Conservation (phyloP, 2,888 invertebrate species). For the Encarsia formosa region DNA sequence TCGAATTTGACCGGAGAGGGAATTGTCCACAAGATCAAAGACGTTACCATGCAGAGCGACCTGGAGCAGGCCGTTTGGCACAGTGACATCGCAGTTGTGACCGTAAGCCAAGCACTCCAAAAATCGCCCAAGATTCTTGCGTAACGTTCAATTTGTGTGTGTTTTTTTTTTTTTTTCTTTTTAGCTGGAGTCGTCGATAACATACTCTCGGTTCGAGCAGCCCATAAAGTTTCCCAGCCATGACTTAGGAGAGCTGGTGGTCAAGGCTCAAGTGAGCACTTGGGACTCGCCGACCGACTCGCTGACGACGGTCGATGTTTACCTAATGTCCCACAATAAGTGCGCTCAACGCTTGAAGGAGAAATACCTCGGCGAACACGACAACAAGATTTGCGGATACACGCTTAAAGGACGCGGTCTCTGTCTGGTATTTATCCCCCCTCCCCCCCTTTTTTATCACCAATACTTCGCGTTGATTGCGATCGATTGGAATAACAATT, state of each 20-base stretch:
- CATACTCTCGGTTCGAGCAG: constrained; percentile 16
- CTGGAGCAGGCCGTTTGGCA: constrained; percentile 14
- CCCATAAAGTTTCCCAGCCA: constrained; percentile 14
- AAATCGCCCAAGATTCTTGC: no score
- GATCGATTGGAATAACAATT: background rate
- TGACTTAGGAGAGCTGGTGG: constrained; percentile 12
- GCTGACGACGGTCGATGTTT: constrained; percentile 9
- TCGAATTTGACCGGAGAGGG: constrained; percentile 13
- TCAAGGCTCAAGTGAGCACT: constrained; percentile 9
- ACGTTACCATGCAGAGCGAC: constrained; percentile 16
- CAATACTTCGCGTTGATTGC: background rate
- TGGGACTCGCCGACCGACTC: constrained; percentile 13
- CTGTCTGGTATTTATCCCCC: constrained; percentile 15
- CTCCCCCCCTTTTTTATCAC: background rate
- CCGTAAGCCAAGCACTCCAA: constrained; percentile 24
- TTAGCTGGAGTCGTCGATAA: constrained; percentile 26
- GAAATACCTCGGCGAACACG: constrained; percentile 16
- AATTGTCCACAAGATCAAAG: constrained; percentile 10
- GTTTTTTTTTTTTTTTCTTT: no score
- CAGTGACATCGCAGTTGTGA: constrained; percentile 28
- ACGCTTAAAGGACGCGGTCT: constrained; percentile 15
- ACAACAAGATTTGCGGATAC: constrained; percentile 18
- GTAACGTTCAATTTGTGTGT: no score
- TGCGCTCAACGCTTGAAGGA: constrained; percentile 13
- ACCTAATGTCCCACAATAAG: constrained; percentile 5